Evolutionary conservation across 2,888 invertebrate genomes (phyloP), one percentile per base, ranked within the genome.

Genomic region (Hesperia comma): DNA sequence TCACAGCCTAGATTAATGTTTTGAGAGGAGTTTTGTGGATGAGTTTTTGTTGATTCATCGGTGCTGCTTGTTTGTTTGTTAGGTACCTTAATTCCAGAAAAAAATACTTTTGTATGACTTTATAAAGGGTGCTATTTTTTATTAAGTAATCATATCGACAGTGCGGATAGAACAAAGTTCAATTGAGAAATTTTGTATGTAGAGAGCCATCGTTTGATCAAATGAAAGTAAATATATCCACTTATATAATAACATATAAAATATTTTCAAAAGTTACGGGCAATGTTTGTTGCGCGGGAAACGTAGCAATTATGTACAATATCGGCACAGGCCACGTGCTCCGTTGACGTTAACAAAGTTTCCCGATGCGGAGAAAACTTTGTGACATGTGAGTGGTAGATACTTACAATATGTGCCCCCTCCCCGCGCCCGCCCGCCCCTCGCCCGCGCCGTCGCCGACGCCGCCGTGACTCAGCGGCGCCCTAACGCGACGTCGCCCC

Each of bases 291-390:
- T 66, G 77, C 77, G 81, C 82, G 82, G 77, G 80, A 82, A 84
- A 81, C 79, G 82, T 79, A 78, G 76, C 86, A 86, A 88, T 90
- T 88, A 87, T 85, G 82, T 86, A 84, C 83, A 82, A 84, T 85
- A 87, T 84, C 81, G 81, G 82, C 85, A 75, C 82, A 88, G 89
- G 87, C 92, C 92, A 92, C 92, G 92, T 92, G 92, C 88, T 92
- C 91, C 79, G 84, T 85, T 92, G 91, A 92, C 90, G 91, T 88
- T 92, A 90, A 90, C 92, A 92, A 92, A 92, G 92, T 92, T 92
- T 92, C 83, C 83, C 87, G 88, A 90, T 91, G 90, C 88, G 88
- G 88, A 88, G 91, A 89, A 90, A 92, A 92, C 91, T 92, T 92
- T 90, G 90, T 91, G 92, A 92, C 92, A 92, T 92, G 92, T 92